Evolutionary conservation across 2,888 invertebrate genomes (phyloP).

Genomic region (Leptopilina myrica): DNA sequence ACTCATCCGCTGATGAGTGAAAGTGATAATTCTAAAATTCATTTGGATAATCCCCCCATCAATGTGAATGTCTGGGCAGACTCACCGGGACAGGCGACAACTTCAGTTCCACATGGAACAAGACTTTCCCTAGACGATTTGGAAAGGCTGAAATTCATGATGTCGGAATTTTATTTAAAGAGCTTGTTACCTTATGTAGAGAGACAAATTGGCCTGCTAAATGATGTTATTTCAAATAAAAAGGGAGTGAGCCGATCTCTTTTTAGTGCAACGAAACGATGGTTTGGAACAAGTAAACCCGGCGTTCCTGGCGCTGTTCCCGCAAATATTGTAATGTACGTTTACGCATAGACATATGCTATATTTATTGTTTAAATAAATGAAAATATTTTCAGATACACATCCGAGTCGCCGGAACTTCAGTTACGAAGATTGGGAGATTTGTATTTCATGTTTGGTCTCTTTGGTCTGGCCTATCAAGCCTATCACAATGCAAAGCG

Average conservation of each 20-base stretch:
- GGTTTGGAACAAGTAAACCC: slow-evolving; percentile 95
- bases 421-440: slow-evolving; percentile 96
- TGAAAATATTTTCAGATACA: slow-evolving; percentile 80
- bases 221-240: slow-evolving; percentile 88
- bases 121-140: slow-evolving; percentile 90
- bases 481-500: slow-evolving; percentile 97
- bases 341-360: not conserved
- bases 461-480: slow-evolving; percentile 94
- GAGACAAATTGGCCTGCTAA: slow-evolving; percentile 87
- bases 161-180: slow-evolving; percentile 91
- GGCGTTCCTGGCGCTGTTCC: slow-evolving; percentile 82
- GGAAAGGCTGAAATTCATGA: slow-evolving; percentile 89
- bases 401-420: slow-evolving; percentile 91
- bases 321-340: slow-evolving; percentile 90
- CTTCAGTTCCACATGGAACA: slow-evolving; percentile 81
- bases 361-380: not conserved
- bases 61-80: slow-evolving; percentile 80
- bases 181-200: slow-evolving; percentile 95
- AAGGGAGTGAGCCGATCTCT: slow-evolving; percentile 96
- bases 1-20: slow-evolving; percentile 82
- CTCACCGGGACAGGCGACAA: slow-evolving; percentile 78
- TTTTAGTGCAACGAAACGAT: slow-evolving; percentile 95
- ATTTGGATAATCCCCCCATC: slow-evolving; percentile 66
- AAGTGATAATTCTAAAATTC: slow-evolving; percentile 51
- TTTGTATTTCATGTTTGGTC: slow-evolving; percentile 96